Base-by-base conservation (phyloP, 2,113 vertebrate species). In the Platysternon megacephalum region DNA sequence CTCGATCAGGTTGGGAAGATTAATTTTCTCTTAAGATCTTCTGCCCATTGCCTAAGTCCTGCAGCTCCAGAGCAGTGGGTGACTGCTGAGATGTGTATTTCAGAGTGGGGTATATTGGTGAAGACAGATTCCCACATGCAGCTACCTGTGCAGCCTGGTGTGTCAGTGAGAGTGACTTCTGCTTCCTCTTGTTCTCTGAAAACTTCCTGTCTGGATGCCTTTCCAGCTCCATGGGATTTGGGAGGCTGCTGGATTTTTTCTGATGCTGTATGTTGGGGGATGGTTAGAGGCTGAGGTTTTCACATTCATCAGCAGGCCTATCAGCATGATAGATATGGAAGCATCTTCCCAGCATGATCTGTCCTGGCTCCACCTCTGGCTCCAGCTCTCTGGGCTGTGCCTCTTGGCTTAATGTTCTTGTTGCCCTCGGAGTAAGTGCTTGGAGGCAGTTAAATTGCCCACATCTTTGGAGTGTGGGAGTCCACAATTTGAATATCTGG, bases 1-100 rank as follows among this genome's bases (percentile, higher is more conserved):
- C 99, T 99, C 17, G 98, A 99, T 98, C 99, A 99, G 98, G 99
- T 99, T 95, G 97, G 98, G 88, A 9, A 94, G 85, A 91, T 68
- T 74, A 65, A 80, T 93, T 88, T 79, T 72, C 49, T 90, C 94
- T 96, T 88, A 56, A 55, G 52, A 48, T 56, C 88, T 79, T 46
- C 5, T 88, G 80, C 72, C 55, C 11, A 13, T 56, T 94, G 46
- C 65, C 56, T 89, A 35, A 86, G 65, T 42, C 1, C 0, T 51
- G 39, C 24, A 84, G 56, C 90, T 95, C 76, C 16, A 68, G n/a
- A n/a, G 52, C 21, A 42, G 46, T 21, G 32, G 17, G 2, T 39
- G 61, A 72, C 78, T 13, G 52, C 82, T 48, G 21, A 39, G 6
- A 0, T 80, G 26, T 42, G 19, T 78, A 1, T 86, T 94, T 49